Base-by-base conservation (phyloP, 2,888 invertebrate genomes). In the Hipparchia sbordonii region DNA sequence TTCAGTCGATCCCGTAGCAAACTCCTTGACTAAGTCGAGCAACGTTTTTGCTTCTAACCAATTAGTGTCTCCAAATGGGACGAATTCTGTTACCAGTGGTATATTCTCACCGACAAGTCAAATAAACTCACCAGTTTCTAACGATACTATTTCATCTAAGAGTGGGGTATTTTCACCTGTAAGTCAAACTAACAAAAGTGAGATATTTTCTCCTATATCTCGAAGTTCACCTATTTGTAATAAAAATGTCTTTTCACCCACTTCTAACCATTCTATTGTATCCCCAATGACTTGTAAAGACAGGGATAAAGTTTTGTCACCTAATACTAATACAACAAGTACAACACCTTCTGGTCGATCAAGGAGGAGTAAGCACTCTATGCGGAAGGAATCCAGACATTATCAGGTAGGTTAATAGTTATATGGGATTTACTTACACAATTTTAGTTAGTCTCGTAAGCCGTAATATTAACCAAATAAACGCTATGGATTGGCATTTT, bases 321-420 rank as follows among this genome's bases (percentile, higher is more conserved):
- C 94, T 56, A 90, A 89, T 80, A 91, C 89, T 57, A 93, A 94
- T 78, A 94, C 94, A 68, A 85, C 90, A 76, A 94, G 94, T 79
- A 92, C 94, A 60, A 95, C 95, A 80, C 95, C 95, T 75, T 94
- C 95, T 78, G 94, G 94, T 85, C 89, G 94, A 87, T 94, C 95
- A 72, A 92, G 95, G 78, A 89, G 94, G 84, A 93, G 94, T 86
- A 94, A 94, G 82, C 94, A 95, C 83, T 93, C 94, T 78, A 91
- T 92, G 77, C 94, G 95, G 82, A 96, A 96, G 91, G 94, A 95
- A 84, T 96, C 96, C 80, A 95, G 94, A 84, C 96, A 96, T 89
- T 96, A 96, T 87, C 96, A 96, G 94, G 95, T 95, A 93, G 87
- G 85, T 72, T 33, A 56, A 69, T 69, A 66, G 67, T 61, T 63